Percentiles rank a stretch among this genome's conserved stretches.
These are phyloP conservation scores for Conomelus anceps DNA, from an alignment of 2,888 invertebrate genomes.

Conservation along the genomic window DNA sequence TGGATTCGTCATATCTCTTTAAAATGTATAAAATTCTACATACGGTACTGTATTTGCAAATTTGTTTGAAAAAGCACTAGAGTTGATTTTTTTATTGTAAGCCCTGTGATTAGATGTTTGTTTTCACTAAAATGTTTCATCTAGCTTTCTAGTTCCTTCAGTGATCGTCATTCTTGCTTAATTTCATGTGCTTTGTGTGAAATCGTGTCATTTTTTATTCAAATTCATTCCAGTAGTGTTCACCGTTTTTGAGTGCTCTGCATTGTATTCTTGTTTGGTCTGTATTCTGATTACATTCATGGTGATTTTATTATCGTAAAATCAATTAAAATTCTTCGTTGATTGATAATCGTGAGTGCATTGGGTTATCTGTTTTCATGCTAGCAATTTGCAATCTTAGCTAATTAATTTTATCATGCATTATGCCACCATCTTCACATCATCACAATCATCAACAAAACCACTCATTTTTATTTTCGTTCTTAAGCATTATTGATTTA, in stretches of 20 bases:
- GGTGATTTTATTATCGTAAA: slow-evolving; percentile 22
- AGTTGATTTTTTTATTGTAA: no score
- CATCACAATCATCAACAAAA: not conserved
- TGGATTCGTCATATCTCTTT: no score
- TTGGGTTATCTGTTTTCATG: not conserved
- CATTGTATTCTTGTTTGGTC: not conserved
- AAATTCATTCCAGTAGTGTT: not conserved
- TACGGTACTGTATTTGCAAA: no score
- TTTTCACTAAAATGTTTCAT: no score
- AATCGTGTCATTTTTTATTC: not conserved
- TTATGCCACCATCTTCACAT: not conserved
- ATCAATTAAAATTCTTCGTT: not conserved
- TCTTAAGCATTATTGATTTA: slow-evolving; percentile 10
- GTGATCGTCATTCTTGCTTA: no score
- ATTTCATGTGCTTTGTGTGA: not conserved
- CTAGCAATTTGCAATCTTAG: not conserved
- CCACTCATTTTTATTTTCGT: not conserved
- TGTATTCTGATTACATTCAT: not conserved
- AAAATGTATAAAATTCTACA: no score
- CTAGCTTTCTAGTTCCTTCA: no score
- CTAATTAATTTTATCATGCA: not conserved
- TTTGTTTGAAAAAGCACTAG: no score
- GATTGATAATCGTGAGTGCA: not conserved
- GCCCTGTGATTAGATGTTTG: no score
- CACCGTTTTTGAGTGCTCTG: not conserved